Conservation (phyloP, 2,113 vertebrate genomes). For the Cyprinodon variegatus region DNA sequence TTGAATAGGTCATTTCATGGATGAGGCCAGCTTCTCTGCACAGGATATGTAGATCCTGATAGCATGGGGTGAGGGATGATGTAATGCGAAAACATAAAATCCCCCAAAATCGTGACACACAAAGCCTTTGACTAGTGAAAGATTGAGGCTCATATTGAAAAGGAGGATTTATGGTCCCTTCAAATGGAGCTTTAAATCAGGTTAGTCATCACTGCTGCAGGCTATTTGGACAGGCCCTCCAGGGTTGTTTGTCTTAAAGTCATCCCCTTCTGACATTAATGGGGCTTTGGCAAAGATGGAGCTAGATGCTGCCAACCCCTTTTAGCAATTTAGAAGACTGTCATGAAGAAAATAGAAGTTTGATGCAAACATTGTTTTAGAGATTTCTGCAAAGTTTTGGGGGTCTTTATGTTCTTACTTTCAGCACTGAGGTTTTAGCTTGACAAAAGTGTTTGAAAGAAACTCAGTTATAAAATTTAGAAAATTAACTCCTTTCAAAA, state of each 20-base stretch:
- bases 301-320: constrained; percentile 12
- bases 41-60: constrained; percentile 58
- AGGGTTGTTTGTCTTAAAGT: constrained; percentile 57
- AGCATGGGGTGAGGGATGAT: constrained; percentile 58
- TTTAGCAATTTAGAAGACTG: constrained; percentile 16
- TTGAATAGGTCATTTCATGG: constrained; percentile 75
- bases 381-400: constrained; percentile 10
- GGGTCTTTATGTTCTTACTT: constrained; percentile 11
- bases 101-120: constrained; percentile 62
- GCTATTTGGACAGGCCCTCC: constrained; percentile 39
- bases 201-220: constrained; percentile 61
- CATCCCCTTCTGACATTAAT: constrained; percentile 57
- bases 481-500: constrained; percentile 34
- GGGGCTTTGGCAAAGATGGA: constrained; percentile 23
- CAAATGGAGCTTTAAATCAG: constrained; percentile 44
- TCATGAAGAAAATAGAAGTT: constrained; percentile 5
- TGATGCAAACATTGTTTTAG: background rate
- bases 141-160: constrained; percentile 34
- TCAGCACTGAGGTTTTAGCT: background rate
- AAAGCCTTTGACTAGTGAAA: constrained; percentile 39
- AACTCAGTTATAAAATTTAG: constrained; percentile 13
- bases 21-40: constrained; percentile 47
- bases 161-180: constrained; percentile 50
- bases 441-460: constrained; percentile 14
- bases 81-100: constrained; percentile 66